These are phyloP conservation scores for Leptopterna dolabrata DNA, from an alignment of 2,888 invertebrate genomes.

Conservation along the genomic window DNA sequence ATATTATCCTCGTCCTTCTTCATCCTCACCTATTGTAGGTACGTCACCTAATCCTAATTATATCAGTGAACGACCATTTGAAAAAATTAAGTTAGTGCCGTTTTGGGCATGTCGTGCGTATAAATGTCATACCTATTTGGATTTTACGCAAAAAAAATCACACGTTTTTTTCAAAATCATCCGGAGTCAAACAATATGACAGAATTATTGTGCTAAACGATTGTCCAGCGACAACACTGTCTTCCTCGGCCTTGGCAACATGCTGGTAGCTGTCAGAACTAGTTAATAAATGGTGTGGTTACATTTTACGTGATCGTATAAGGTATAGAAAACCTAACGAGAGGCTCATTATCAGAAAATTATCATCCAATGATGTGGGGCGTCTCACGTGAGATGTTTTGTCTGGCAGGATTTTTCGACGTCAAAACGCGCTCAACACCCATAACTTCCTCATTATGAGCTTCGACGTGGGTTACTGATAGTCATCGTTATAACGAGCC, in stretches of 20 bases:
- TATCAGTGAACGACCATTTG: too few species aligned
- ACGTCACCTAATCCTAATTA: too few species aligned
- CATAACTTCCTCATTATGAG: background rate
- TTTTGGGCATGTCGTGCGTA: too few species aligned
- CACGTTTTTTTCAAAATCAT: too few species aligned
- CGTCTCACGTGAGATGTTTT: background rate
- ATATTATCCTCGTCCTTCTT: too few species aligned
- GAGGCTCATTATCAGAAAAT: background rate
- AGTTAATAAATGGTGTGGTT: background rate
- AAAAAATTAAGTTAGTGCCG: too few species aligned
- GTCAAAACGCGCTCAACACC: background rate
- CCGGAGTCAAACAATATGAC: too few species aligned
- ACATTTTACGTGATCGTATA: background rate
- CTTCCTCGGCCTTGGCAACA: background rate
- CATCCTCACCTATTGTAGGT: too few species aligned
- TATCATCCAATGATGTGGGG: background rate
- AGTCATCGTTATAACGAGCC: constrained; percentile 11
- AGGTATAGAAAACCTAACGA: background rate
- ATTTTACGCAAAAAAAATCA: too few species aligned
- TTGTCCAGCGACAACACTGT: background rate
- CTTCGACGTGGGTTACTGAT: background rate
- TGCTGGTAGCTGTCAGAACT: background rate
- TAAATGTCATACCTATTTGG: too few species aligned
- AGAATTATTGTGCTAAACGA: too few species aligned
- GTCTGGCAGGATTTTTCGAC: background rate